Conservation (phyloP, 2,797 vertebrate genomes). For the Hafferia zeledoni region DNA sequence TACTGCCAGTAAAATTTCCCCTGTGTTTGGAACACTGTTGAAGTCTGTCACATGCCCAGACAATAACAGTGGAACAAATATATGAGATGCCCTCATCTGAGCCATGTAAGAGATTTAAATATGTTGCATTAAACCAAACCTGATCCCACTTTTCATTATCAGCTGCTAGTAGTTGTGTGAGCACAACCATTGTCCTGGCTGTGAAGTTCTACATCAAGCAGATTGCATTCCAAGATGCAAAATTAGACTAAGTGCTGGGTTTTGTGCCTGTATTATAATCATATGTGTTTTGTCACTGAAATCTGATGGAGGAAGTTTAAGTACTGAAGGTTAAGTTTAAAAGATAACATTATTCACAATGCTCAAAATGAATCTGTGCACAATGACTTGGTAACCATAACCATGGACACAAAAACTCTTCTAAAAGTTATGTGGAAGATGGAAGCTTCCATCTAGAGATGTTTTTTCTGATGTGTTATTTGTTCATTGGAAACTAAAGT, state of each 20-base stretch:
- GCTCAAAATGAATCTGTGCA: not conserved
- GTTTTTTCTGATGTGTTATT: not conserved
- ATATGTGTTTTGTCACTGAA: not conserved
- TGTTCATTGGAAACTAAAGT: not conserved
- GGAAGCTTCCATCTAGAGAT: not conserved
- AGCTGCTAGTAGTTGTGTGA: not conserved
- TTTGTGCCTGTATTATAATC: not conserved
- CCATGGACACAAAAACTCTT: not conserved
- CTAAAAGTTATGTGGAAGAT: not conserved
- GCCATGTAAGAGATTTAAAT: not conserved
- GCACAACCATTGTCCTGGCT: not conserved
- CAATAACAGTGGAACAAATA: not conserved
- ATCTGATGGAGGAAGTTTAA: not conserved
- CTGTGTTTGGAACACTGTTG: not conserved
- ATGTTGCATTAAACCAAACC: not conserved
- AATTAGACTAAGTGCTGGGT: not conserved
- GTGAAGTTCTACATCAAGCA: not conserved
- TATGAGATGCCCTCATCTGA: not conserved
- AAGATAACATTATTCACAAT: not conserved
- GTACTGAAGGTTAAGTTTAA: not conserved
- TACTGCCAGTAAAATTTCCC: not conserved
- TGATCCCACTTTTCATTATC: not conserved
- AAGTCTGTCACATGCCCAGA: not conserved
- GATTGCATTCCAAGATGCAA: not conserved
- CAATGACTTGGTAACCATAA: constrained; percentile 6